phyloP scores from a whole-genome alignment of 2,797 vertebrate genomes.

The Gallinago stenura region DNA sequence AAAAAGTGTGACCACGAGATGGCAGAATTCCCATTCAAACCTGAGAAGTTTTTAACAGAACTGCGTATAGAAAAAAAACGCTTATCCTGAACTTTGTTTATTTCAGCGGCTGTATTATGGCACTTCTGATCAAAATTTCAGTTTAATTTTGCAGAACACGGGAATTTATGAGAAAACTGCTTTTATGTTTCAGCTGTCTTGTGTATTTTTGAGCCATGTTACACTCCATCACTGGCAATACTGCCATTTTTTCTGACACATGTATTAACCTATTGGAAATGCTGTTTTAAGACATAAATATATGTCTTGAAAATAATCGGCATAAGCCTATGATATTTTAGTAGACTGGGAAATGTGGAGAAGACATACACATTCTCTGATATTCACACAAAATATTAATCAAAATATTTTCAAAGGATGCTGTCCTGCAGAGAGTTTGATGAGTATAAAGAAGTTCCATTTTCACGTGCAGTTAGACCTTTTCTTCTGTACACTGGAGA shows the following conservation, averaged over 20 bases:
- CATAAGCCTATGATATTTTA: neutral
- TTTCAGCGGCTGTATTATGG: constrained; percentile 10
- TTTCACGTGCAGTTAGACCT: neutral
- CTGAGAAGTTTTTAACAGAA: neutral
- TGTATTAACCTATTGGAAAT: neutral
- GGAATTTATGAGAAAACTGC: neutral
- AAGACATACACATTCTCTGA: neutral
- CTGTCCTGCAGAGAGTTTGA: neutral
- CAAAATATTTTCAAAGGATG: neutral
- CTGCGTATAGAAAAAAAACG: rapidly evolving
- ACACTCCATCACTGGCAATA: neutral
- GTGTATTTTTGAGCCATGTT: neutral
- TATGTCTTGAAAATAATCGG: constrained; percentile 17
- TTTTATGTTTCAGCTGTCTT: neutral
- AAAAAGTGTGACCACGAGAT: constrained; percentile 65
- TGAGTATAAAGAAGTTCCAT: neutral
- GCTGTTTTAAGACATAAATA: neutral
- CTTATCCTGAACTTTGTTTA: neutral
- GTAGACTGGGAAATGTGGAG: neutral
- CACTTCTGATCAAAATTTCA: constrained; percentile 35
- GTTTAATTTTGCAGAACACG: neutral
- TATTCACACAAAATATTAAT: neutral
- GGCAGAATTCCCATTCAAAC: constrained; percentile 79
- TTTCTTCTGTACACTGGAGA: neutral
- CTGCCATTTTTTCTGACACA: neutral